Evolutionary conservation across 1,140 invertebrate species (phyloP), one percentile per base, ranked within the genome.

Genomic region (Nylanderia fulva): DNA sequence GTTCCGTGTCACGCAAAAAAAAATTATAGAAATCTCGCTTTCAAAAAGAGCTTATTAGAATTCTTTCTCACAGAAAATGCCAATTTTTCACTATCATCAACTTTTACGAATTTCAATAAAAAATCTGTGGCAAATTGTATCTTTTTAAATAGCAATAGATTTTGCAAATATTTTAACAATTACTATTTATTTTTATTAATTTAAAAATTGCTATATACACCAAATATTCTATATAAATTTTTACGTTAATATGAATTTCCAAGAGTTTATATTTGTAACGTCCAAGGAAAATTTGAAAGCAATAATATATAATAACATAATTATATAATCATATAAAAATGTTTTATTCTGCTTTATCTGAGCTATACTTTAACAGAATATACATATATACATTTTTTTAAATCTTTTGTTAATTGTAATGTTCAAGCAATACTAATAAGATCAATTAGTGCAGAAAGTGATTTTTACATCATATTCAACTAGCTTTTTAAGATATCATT

Each of bases 221-320:
- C 11, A 42, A n/a, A n/a, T n/a, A 1, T 11, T 42, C 13, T 42
- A 42, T 68, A 39, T 42, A 27, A 39, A 45, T 52, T 71, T 29
- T 29, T 42, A 9, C 0, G 61, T 63, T 63, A 45, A 42, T 13
- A 42, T 2, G 3, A 68, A 48, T 3, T 27, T 69, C 29, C 0
- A 45, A 45, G 13, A 68, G 4, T 3, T 29, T 8, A n/a, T n/a
- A n/a, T 3, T 69, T 29, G 15, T 42, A 39, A n/a, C 36, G n/a
- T 39, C 13, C 11, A 15, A 6, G 39, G 71, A 86, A 88, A 77
- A 84, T 86, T n/a, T 76, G 56, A 86, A 77, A 42, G 21, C 56
- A 58, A 15, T 74, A 71, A 68, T 58, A 58, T 85, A 54, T 83
- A 74, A 75, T 74, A 79, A 88, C 87, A 87, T 79, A 88, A 79